Conservation (phyloP, 2,797 vertebrate species). For the Nyctalus aviator region DNA sequence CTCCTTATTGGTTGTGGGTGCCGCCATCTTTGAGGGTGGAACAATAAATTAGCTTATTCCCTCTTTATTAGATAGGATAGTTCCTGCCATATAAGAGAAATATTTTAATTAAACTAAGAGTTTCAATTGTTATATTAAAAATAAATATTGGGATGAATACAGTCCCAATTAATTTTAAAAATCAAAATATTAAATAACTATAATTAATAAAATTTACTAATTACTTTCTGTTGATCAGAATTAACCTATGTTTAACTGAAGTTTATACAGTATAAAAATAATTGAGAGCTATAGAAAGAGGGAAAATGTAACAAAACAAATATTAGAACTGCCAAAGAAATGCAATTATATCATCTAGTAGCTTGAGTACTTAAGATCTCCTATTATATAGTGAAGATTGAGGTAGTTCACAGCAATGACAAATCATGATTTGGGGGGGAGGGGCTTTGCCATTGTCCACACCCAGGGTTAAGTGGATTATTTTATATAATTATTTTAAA, state of each 20-base stretch:
- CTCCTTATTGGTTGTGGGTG: too few relatives aligned
- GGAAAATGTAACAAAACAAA: conserved; percentile 23
- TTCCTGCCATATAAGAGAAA: background rate
- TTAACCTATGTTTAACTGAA: conserved; percentile 24
- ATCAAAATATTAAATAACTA: background rate
- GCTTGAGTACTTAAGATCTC: background rate
- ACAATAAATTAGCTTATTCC: too few relatives aligned
- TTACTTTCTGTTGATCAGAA: conserved; percentile 33
- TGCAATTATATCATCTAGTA: background rate
- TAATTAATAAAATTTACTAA: conserved; percentile 24
- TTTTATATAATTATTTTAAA: conserved; percentile 33
- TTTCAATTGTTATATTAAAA: conserved; percentile 18
- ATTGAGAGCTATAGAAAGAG: background rate
- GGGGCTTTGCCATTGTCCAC: background rate
- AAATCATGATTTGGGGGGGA: background rate
- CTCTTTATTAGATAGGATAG: too few relatives aligned
- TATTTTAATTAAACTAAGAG: conserved; percentile 49
- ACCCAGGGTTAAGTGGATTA: conserved; percentile 7
- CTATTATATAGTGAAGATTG: background rate
- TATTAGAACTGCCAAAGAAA: background rate
- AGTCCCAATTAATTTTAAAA: conserved; percentile 14
- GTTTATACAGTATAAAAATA: background rate
- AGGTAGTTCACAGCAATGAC: conserved; percentile 5
- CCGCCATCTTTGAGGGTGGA: too few relatives aligned
- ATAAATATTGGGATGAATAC: conserved; percentile 34